Evolutionary conservation across 2,888 invertebrate species (phyloP).

Genomic region (Corbicula japonica): DNA sequence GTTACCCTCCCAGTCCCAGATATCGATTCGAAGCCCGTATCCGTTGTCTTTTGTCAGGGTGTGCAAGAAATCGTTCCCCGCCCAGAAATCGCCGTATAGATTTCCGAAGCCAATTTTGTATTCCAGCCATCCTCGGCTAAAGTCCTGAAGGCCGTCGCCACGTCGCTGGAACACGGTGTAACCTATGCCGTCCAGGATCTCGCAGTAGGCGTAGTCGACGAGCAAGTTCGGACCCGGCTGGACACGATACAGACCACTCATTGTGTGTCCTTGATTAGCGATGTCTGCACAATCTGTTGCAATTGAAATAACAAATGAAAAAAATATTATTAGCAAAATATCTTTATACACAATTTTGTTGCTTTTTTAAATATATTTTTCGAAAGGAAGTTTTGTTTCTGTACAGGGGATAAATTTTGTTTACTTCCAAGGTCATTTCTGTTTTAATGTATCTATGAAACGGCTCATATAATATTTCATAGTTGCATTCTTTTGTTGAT

Average conservation of each 20-base stretch:
- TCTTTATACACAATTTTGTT: too few species aligned
- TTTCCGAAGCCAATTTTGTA: slow-evolving; percentile 85
- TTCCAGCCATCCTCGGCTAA: slow-evolving; percentile 84
- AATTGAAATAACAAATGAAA: too few species aligned
- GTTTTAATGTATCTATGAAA: too few species aligned
- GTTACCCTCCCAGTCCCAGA: slow-evolving; percentile 86
- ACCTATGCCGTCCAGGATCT: slow-evolving; percentile 82
- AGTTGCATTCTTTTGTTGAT: too few species aligned
- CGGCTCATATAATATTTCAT: too few species aligned
- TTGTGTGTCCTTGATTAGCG: slow-evolving; percentile 73
- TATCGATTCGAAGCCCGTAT: slow-evolving; percentile 83
- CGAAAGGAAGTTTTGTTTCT: too few species aligned
- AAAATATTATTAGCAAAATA: too few species aligned
- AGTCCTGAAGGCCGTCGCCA: slow-evolving; percentile 80
- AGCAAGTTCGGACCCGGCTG: slow-evolving; percentile 69
- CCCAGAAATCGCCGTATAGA: slow-evolving; percentile 85
- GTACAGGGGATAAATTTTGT: too few species aligned
- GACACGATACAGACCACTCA: slow-evolving; percentile 82
- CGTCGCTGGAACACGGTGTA: slow-evolving; percentile 84
- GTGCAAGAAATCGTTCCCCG: slow-evolving; percentile 83
- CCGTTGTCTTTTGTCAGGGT: slow-evolving; percentile 77
- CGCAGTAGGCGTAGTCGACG: slow-evolving; percentile 82
- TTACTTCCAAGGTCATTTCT: too few species aligned
- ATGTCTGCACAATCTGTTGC: slow-evolving; percentile 86
- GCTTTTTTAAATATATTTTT: too few species aligned